These are phyloP conservation scores for Metallyticus violacea DNA, from an alignment of 2,888 invertebrate species.

Conservation along the genomic window DNA sequence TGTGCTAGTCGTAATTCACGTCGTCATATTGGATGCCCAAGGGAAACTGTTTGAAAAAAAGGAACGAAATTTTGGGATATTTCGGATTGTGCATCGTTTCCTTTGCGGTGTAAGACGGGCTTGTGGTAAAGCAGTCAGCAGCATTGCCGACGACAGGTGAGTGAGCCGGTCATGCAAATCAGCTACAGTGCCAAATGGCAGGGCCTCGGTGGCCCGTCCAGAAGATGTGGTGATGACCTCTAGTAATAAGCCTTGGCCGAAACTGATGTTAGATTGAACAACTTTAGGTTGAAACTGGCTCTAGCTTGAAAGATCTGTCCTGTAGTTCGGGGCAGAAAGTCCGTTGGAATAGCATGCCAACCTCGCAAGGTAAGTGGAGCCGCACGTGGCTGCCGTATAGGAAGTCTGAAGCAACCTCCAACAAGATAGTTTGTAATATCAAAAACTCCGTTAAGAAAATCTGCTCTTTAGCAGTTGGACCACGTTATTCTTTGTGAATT, in stretches of 20 bases:
- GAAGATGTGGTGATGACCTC: not conserved
- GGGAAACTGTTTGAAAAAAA: not conserved
- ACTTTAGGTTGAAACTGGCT: not conserved
- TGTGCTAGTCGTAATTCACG: not conserved
- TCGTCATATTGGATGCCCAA: not conserved
- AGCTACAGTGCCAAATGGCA: not conserved
- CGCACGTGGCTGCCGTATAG: not conserved
- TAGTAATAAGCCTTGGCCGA: not conserved
- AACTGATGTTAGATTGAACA: not conserved
- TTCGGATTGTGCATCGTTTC: not conserved
- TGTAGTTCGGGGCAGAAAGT: not conserved
- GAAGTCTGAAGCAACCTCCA: not conserved
- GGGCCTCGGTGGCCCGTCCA: not conserved
- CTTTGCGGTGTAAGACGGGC: not conserved
- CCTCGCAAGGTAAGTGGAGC: too few relatives aligned
- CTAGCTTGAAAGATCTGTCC: not conserved
- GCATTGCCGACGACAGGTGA: not conserved
- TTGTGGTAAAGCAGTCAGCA: not conserved
- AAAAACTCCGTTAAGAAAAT: too few relatives aligned
- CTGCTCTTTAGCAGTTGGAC: too few relatives aligned
- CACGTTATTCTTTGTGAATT: too few relatives aligned
- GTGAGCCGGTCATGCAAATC: not conserved
- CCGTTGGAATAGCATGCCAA: not conserved
- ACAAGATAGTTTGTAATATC: too few relatives aligned
- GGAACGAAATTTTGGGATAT: not conserved